Percentiles rank a stretch among this genome's conserved stretches.
These are phyloP conservation scores for Montipora efflorescens DNA, from an alignment of 64 coral and sea anemone genomes.

Conservation along the genomic window DNA sequence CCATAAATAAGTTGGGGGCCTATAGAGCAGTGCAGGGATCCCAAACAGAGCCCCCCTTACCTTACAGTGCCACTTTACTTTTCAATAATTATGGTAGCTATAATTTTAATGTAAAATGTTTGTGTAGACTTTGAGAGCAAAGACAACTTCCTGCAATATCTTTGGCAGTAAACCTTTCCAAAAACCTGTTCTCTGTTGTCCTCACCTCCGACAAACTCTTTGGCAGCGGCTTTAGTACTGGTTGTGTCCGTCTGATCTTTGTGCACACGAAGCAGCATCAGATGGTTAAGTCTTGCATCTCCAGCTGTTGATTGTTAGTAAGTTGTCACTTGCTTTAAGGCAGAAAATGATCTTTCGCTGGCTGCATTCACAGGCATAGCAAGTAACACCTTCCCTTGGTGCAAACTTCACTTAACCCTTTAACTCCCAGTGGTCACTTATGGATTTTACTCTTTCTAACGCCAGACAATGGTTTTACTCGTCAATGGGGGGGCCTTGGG, in stretches of 20 bases:
- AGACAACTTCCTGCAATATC: slow-evolving; percentile 30
- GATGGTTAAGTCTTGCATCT: slow-evolving; percentile 52
- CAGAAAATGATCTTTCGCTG: slow-evolving; percentile 68
- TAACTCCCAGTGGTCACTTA: no score
- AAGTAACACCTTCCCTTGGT: slow-evolving; percentile 41
- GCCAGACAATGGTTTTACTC: no score
- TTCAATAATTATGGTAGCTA: no score
- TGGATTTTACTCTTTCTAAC: no score
- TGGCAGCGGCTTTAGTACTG: slow-evolving; percentile 42
- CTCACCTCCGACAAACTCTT: slow-evolving; percentile 63
- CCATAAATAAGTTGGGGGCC: no score
- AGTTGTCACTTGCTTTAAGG: slow-evolving; percentile 68
- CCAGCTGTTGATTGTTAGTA: slow-evolving; percentile 66
- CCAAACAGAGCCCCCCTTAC: neutral
- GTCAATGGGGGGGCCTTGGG: no score
- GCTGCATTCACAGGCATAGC: slow-evolving; percentile 59
- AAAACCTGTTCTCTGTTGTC: slow-evolving; percentile 62
- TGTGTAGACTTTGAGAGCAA: neutral
- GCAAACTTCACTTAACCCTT: slow-evolving; percentile 34
- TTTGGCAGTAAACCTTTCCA: slow-evolving; percentile 58
- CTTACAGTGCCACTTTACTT: neutral
- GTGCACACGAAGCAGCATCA: slow-evolving; percentile 64
- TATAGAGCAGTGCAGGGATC: no score
- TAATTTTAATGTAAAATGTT: neutral
- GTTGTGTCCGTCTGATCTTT: slow-evolving; percentile 62